These are phyloP conservation scores for Diachrysia chrysitis DNA, from an alignment of 2,888 invertebrate species.

Conservation along the genomic window DNA sequence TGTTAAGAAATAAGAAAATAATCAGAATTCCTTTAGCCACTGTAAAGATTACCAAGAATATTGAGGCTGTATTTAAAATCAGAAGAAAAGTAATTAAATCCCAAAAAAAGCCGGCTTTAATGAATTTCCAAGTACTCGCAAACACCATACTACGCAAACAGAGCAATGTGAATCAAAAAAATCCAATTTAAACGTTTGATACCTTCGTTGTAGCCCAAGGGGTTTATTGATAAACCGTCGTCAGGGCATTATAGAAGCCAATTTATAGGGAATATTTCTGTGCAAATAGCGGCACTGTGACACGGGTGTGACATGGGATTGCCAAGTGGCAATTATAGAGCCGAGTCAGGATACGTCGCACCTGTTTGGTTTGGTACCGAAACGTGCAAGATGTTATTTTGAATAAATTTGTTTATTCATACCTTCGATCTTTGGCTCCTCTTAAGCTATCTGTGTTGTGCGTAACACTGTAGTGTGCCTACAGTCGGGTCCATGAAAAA, in stretches of 20 bases:
- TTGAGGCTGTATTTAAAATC: neutral
- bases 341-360: constrained; percentile 60
- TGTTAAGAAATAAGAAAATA: neutral
- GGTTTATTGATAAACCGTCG: constrained; percentile 71
- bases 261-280: constrained; percentile 76
- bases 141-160: constrained; percentile 35
- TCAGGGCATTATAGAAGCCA: constrained; percentile 71
- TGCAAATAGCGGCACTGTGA: constrained; percentile 74
- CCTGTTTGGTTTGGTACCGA: constrained; percentile 56
- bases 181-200: constrained; percentile 52
- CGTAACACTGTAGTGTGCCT: neutral
- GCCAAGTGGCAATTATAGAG: constrained; percentile 77
- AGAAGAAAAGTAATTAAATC: neutral
- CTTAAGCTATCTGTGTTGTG: neutral
- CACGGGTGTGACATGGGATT: constrained; percentile 81
- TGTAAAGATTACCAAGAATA: neutral
- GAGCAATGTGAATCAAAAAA: constrained; percentile 53
- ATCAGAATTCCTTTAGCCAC: neutral
- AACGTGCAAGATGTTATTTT: constrained; percentile 41
- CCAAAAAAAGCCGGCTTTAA: neutral
- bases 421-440: constrained; percentile 1
- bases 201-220: constrained; percentile 37
- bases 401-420: constrained; percentile 33
- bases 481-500: neutral
- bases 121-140: constrained; percentile 7